These are phyloP conservation scores for Megathymus violae DNA, from an alignment of 1,140 invertebrate genomes.

Conservation along the genomic window DNA sequence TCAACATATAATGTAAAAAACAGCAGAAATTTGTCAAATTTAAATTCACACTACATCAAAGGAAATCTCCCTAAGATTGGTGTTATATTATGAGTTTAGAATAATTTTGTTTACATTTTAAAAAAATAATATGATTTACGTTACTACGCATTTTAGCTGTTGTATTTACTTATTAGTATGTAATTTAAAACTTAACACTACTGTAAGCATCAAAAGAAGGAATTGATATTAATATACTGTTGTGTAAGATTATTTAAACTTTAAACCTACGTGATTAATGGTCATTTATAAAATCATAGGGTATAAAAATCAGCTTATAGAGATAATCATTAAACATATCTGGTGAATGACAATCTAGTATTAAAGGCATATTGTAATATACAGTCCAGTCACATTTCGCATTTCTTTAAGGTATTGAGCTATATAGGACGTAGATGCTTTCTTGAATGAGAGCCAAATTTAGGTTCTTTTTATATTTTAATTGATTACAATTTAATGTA, in stretches of 20 bases:
- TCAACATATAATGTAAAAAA: no score
- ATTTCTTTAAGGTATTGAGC: not conserved
- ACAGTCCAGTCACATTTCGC: not conserved
- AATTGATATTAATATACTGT: conserved; percentile 27
- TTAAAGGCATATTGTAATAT: conserved; percentile 19
- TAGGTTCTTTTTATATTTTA: conserved; percentile 19
- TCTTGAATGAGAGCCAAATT: conserved; percentile 16
- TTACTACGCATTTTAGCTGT: conserved; percentile 3
- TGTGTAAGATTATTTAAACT: conserved; percentile 19
- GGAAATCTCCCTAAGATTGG: no score
- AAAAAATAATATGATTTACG: not conserved
- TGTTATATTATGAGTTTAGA: no score
- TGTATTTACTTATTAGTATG: conserved; percentile 1
- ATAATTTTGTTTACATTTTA: no score
- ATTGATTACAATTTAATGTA: not conserved
- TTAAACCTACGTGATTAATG: conserved; percentile 2
- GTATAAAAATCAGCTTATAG: conserved; percentile 12
- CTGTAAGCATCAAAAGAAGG: conserved; percentile 20
- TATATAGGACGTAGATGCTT: not conserved
- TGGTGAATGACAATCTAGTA: conserved; percentile 9
- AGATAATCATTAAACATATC: conserved; percentile 24
- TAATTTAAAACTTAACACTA: conserved; percentile 23
- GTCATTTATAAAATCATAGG: conserved; percentile 7
- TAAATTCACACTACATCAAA: no score
- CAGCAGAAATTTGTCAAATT: no score